phyloP scores from a whole-genome alignment of 2,888 invertebrate genomes.

The Lissonota sp. region DNA sequence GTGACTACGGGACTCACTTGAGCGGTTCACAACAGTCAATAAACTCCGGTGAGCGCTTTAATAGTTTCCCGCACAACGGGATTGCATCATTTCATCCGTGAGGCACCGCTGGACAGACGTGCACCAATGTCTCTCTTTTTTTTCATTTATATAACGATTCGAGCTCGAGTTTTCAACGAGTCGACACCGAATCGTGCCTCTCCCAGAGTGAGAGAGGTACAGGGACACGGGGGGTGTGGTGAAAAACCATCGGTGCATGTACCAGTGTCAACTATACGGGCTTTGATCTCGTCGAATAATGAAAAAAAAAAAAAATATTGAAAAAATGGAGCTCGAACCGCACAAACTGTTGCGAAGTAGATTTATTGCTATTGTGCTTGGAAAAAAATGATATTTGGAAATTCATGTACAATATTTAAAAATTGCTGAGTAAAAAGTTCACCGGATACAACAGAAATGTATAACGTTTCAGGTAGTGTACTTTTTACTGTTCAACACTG shows the following conservation, averaged over 20 bases:
- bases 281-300: slow-evolving; percentile 56
- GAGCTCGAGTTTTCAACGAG: slow-evolving; percentile 50
- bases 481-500: too few relatives aligned
- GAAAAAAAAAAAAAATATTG: slow-evolving; percentile 54
- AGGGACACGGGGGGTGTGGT: slow-evolving; percentile 1
- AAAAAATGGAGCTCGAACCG: too few relatives aligned
- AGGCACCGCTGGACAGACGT: slow-evolving; percentile 7
- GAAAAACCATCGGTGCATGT: slow-evolving; percentile 16
- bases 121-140: slow-evolving; percentile 37
- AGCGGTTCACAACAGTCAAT: slow-evolving; percentile 74
- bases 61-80: slow-evolving; percentile 54
- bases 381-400: too few relatives aligned
- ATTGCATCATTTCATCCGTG: slow-evolving; percentile 31
- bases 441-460: too few relatives aligned
- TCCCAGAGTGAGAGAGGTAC: slow-evolving; percentile 9
- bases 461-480: too few relatives aligned
- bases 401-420: too few relatives aligned
- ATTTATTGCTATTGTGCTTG: slow-evolving; percentile 15
- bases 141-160: slow-evolving; percentile 31
- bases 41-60: slow-evolving; percentile 61
- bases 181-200: slow-evolving; percentile 31
- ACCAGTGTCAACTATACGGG: neutral
- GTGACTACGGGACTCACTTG: slow-evolving; percentile 62
- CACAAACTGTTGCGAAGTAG: neutral
- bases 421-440: too few relatives aligned